Evolutionary conservation across 2,888 invertebrate species (phyloP).

Genomic region (Thumatha senex): DNA sequence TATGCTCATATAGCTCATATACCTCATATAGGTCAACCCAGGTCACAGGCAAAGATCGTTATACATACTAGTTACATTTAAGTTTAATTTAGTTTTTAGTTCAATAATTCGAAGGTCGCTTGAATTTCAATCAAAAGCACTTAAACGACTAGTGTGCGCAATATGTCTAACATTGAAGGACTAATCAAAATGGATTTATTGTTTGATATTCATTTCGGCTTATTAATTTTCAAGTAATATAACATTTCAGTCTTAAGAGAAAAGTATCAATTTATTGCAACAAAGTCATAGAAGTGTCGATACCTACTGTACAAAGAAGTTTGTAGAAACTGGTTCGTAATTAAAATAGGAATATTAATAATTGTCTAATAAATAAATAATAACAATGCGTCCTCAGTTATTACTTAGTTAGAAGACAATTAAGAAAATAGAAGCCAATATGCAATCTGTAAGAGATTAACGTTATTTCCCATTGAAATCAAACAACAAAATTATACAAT

Average conservation of each 20-base stretch:
- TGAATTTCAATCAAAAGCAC: too few species aligned
- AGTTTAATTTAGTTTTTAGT: neutral
- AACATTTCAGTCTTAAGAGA: too few species aligned
- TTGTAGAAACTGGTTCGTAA: too few species aligned
- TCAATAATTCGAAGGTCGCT: too few species aligned
- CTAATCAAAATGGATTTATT: too few species aligned
- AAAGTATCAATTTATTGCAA: too few species aligned
- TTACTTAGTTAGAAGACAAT: constrained; percentile 56
- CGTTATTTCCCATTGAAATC: neutral
- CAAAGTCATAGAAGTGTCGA: too few species aligned
- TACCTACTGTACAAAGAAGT: too few species aligned
- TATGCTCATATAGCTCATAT: constrained; percentile 8
- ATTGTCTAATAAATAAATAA: constrained; percentile 51
- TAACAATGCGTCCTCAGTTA: constrained; percentile 63
- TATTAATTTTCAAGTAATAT: too few species aligned
- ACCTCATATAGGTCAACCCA: neutral
- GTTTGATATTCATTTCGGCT: too few species aligned
- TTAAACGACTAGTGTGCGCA: too few species aligned
- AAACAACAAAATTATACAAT: neutral
- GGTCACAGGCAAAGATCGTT: constrained; percentile 4
- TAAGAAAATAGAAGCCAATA: constrained; percentile 10
- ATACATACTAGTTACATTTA: neutral
- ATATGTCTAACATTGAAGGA: too few species aligned
- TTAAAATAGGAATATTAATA: constrained; percentile 1
- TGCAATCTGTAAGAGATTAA: neutral